phyloP scores from a whole-genome alignment of 2,888 invertebrate genomes.

The Pristionchus mayeri region DNA sequence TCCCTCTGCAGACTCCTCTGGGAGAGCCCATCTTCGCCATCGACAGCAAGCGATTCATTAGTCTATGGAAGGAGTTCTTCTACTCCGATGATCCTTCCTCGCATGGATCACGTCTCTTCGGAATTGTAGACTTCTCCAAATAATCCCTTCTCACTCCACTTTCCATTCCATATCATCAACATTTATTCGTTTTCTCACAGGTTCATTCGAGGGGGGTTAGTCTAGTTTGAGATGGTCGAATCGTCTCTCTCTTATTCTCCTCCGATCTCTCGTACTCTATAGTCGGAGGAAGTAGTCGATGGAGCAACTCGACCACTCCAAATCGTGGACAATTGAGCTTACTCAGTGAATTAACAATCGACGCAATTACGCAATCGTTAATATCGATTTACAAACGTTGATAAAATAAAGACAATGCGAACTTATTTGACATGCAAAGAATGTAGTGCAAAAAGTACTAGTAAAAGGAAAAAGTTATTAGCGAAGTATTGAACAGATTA shows the following conservation, averaged over 20 bases:
- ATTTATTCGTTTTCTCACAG: constrained; percentile 37
- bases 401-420: background rate
- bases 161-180: background rate
- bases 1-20: background rate
- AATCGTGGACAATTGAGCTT: constrained; percentile 32
- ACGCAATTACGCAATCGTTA: background rate
- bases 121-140: constrained; percentile 2
- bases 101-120: constrained; percentile 35
- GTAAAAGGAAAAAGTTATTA: background rate
- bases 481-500: background rate
- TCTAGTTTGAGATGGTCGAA: background rate
- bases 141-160: background rate
- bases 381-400: background rate
- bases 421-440: background rate
- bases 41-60: constrained; percentile 25
- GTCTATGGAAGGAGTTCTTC: constrained; percentile 48
- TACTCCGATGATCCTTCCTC: constrained; percentile 18
- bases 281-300: background rate
- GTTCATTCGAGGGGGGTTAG: background rate
- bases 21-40: constrained; percentile 44
- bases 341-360: constrained; percentile 16
- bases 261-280: constrained; percentile 17
- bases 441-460: background rate
- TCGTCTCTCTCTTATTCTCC: background rate
- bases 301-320: background rate